Evolutionary conservation across 92 coral and sea anemone species (phyloP), one percentile per base, ranked within the genome.

Genomic region (Pocillopora grandis): DNA sequence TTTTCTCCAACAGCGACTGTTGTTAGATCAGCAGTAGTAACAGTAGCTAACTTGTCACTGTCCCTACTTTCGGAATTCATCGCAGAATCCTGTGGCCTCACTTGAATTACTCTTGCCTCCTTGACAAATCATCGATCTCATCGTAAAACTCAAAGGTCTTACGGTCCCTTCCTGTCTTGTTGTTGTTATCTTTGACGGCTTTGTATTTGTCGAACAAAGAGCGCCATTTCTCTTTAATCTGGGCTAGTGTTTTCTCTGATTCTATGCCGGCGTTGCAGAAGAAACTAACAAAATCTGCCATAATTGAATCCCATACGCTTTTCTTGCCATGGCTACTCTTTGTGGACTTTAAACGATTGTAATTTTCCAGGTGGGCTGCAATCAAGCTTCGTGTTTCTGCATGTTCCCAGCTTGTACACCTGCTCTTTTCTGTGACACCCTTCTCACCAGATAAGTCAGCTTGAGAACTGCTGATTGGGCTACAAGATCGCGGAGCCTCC

Each of bases 131-230:
- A 35, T 84, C 87, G 35, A 76, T 84, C 0, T 27, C 12, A 66
- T 78, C 73, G 66, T 58, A 77, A 69, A 78, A 85, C 37, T 85
- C 79, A 71, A 85, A 85, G 11, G 80, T 31, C 12, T 85, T 79
- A 36, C 74, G 10, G 8, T 78, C 84, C 10, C 72, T 62, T 56
- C 73, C 89, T 10, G 84, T 78, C 59, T 49, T 57, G 37, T 85
- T 85, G 20, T 1, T 66, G n/a, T n/a, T n/a, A 10, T 69, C 79
- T 18, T 55, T 58, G 14, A 85, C 78, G 9, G 79, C 10, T 55
- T 78, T 85, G 31, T 78, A 85, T 36, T 85, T 85, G 17, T 85
- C 78, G 10, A 85, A 85, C 15, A 85, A 73, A 4, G 61, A 21
- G 2, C 58, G 73, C 72, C 84, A 71, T 71, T 85, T 85, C 75